phyloP scores from a whole-genome alignment of 2,888 invertebrate genomes.

The Nasonovia ribisnigri region DNA sequence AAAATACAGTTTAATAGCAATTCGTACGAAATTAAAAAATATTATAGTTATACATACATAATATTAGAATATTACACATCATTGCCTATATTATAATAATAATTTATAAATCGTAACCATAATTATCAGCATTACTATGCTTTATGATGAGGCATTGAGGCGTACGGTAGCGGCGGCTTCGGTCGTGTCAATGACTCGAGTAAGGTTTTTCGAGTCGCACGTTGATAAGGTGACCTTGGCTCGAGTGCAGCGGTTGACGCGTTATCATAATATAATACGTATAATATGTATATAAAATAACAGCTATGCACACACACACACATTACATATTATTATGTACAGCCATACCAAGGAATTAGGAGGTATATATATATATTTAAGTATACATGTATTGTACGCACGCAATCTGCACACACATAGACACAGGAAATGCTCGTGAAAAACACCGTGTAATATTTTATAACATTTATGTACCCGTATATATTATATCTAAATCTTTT shows the following conservation, averaged over 20 bases:
- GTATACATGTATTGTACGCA: not conserved
- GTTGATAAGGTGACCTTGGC: slow-evolving; percentile 57
- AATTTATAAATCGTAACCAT: not conserved
- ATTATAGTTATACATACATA: not conserved
- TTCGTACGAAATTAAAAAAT: not conserved
- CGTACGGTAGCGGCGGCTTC: not conserved
- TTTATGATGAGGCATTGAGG: not conserved
- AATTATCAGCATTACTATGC: not conserved
- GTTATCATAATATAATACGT: slow-evolving; percentile 46
- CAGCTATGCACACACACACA: not conserved
- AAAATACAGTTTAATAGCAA: not conserved
- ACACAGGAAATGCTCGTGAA: slow-evolving; percentile 25
- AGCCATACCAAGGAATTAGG: not conserved
- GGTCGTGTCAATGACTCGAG: slow-evolving; percentile 48
- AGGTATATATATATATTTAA: not conserved
- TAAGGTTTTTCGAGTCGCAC: slow-evolving; percentile 23
- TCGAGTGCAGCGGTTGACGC: slow-evolving; percentile 42
- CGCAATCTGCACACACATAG: not conserved
- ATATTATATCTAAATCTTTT: not conserved
- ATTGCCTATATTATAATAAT: not conserved
- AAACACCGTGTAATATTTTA: slow-evolving; percentile 18
- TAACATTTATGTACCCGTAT: not conserved
- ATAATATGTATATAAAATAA: not conserved
- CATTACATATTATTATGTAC: too few relatives aligned
- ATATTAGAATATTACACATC: not conserved